phyloP scores from a whole-genome alignment of 2,113 vertebrate genomes.

The Donacobius atricapilla region DNA sequence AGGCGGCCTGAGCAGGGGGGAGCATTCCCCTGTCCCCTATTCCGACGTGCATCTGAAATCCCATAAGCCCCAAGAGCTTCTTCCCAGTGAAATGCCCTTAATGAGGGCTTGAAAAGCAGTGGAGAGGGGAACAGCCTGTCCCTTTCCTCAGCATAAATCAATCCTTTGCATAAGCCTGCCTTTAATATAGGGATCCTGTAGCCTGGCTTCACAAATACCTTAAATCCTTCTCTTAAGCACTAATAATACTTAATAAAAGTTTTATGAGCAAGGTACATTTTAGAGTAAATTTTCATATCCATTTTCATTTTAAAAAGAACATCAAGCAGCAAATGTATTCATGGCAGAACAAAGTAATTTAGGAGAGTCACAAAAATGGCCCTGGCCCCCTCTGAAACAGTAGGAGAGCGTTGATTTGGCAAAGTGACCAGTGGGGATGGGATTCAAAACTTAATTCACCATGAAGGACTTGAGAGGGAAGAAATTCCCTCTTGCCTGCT shows the following conservation, averaged over 20 bases:
- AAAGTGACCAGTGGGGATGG: constrained; percentile 42
- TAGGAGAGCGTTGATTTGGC: constrained; percentile 9
- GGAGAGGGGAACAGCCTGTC: neutral
- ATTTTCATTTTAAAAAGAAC: constrained; percentile 55
- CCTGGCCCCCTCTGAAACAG: constrained; percentile 21
- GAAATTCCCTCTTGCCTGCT: constrained; percentile 12
- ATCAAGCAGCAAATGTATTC: constrained; percentile 57
- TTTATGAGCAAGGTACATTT: constrained; percentile 67
- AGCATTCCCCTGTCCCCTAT: neutral
- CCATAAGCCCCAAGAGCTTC: neutral
- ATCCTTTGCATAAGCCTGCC: neutral
- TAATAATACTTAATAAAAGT: constrained; percentile 67
- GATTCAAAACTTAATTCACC: constrained; percentile 65
- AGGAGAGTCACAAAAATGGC: constrained; percentile 43
- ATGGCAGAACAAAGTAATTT: constrained; percentile 56
- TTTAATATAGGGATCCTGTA: constrained; percentile 34
- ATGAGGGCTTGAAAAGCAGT: neutral
- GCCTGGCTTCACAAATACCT: constrained; percentile 56
- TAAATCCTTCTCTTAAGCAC: constrained; percentile 62
- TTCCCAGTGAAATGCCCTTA: neutral
- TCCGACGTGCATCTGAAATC: neutral
- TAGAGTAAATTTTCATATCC: constrained; percentile 66
- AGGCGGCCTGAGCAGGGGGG: neutral
- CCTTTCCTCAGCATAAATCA: neutral
- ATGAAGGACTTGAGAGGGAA: constrained; percentile 59